Conservation (phyloP, 64 coral and sea anemone genomes). For the Cladopsammia gracilis region DNA sequence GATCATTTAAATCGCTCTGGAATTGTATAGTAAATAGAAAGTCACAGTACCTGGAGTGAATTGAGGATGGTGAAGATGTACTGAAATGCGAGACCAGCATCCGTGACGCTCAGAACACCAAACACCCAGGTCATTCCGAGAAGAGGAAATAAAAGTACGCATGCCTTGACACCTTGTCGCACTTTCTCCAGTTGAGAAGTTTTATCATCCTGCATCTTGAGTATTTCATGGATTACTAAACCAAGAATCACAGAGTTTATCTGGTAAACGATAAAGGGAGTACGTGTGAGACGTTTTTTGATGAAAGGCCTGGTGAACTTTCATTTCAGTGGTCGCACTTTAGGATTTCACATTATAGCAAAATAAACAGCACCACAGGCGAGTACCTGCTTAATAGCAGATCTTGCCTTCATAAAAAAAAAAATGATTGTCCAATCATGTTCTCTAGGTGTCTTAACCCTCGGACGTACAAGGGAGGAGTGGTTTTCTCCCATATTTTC, state of each 20-base stretch:
- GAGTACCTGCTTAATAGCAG: no score
- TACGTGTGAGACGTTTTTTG: no score
- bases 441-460: no score
- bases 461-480: no score
- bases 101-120: constrained; percentile 35
- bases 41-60: constrained; percentile 41
- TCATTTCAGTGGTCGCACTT: no score
- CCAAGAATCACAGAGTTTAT: constrained; percentile 38
- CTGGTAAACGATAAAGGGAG: neutral
- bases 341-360: no score
- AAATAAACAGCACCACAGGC: no score
- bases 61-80: constrained; percentile 78
- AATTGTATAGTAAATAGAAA: neutral
- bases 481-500: no score
- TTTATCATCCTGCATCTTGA: constrained; percentile 54
- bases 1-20: no score
- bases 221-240: constrained; percentile 58
- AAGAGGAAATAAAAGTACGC: constrained; percentile 42
- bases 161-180: constrained; percentile 12
- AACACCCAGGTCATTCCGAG: constrained; percentile 64
- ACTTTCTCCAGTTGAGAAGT: neutral
- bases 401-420: no score
- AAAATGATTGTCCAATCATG: no score
- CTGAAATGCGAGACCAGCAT: constrained; percentile 60
- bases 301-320: neutral